Evolutionary conservation across 2,888 invertebrate genomes (phyloP), one percentile per base, ranked within the genome.

Genomic region (Cheilosia vernalis): DNA sequence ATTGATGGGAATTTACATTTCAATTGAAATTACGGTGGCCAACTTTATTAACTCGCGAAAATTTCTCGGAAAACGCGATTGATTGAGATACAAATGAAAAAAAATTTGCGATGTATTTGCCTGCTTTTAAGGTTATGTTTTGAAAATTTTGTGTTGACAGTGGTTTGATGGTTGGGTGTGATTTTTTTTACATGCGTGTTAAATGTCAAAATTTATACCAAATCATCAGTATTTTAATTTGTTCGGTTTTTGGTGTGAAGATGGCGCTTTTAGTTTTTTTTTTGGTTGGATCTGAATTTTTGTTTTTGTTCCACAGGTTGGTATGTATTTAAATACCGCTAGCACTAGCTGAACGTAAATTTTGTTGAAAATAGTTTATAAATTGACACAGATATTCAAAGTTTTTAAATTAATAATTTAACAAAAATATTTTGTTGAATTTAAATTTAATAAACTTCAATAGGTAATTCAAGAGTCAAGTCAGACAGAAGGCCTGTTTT

Each of bases 41-140:
- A 30, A 66, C 10, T 17, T 0, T 27, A 15, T 49, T 61, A 82
- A 80, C 15, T 24, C 17, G 33, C 17, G 7, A 6, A 33, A 40
- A 51, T 17, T 64, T 58, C 56, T 61, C 10, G 44, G 17, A 63
- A 79, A 9, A 63, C 56, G 30, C 37, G 37, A 13, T 37, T 4
- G 30, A n/a, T 37, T 24, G 19, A 40, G 58, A 73, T 15, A 27
- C 42, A 69, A 37, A 72, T 37, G 61, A 53, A 47, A 63, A 58
- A 13, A 6, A 66, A 66, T 44, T 55, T 27, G 53, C 30, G n/a
- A 40, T 63, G 49, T 40, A 24, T 44, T 44, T 13, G 33, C 4
- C 21, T 15, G 37, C 49, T 63, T 73, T 77, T 42, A 33, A 85
- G 85, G 85, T 85, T 85, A 85, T 85, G 85, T 85, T 85, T 85